Percentiles rank a stretch among this genome's conserved stretches.
phyloP scores from a whole-genome alignment of 2,113 vertebrate species.

The Xenus cinereus region DNA sequence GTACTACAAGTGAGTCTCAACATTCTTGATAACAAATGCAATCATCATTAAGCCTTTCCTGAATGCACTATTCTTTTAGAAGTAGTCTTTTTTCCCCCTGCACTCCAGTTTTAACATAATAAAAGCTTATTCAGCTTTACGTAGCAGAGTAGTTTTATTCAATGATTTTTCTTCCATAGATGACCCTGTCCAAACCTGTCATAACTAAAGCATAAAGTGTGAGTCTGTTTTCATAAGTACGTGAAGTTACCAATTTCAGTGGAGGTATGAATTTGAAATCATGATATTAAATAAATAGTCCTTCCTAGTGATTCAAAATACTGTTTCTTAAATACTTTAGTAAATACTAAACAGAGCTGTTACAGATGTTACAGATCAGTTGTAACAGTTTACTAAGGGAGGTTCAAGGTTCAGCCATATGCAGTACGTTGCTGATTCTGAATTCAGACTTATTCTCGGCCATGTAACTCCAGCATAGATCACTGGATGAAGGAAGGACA shows the following conservation, averaged over 20 bases:
- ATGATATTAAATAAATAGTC: not conserved
- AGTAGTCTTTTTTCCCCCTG: not conserved
- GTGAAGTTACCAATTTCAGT: not conserved
- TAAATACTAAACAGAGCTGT: not conserved
- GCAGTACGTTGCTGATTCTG: not conserved
- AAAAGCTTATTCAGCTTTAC: not conserved
- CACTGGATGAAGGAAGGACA: not conserved
- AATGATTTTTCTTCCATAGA: not conserved
- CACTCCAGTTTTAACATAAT: not conserved
- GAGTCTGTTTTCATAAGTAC: not conserved
- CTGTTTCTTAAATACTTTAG: not conserved
- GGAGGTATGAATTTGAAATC: not conserved
- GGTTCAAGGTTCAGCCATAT: not conserved
- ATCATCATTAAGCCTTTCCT: not conserved
- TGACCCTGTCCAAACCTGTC: not conserved
- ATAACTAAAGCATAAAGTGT: not conserved
- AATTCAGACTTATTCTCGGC: not conserved
- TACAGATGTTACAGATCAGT: not conserved
- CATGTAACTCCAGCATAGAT: not conserved
- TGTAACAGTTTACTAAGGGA: not conserved
- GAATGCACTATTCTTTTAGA: not conserved
- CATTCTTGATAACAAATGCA: not conserved
- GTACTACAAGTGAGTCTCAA: not conserved
- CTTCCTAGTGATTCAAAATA: not conserved
- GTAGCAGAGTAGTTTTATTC: not conserved